phyloP scores from a whole-genome alignment of 2,797 vertebrate genomes.

The Falco columbarius region DNA sequence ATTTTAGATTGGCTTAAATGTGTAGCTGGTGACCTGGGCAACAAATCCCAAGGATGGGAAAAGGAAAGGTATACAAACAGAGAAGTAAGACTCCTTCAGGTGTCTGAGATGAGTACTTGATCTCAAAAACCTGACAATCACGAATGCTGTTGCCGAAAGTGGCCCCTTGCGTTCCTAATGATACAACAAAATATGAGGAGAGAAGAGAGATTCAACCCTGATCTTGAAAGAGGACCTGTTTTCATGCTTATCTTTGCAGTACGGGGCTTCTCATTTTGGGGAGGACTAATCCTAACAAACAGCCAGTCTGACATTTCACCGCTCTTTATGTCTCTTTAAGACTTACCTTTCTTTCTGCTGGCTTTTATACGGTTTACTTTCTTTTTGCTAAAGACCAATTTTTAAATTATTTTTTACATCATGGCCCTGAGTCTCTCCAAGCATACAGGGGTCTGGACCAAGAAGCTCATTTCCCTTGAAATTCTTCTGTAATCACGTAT shows the following conservation, averaged over 20 bases:
- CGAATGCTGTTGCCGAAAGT: background rate
- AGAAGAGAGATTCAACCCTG: background rate
- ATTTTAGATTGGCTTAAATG: background rate
- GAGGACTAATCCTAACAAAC: background rate
- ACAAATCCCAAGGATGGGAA: background rate
- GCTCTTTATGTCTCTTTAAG: background rate
- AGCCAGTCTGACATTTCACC: background rate
- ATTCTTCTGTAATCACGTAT: background rate
- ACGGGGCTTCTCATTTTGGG: background rate
- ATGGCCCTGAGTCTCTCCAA: rapidly evolving
- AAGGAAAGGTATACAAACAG: background rate
- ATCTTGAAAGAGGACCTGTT: background rate
- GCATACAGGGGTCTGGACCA: rapidly evolving
- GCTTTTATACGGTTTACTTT: background rate
- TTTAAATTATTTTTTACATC: background rate
- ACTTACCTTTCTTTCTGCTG: background rate
- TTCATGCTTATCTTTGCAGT: background rate
- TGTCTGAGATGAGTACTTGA: background rate
- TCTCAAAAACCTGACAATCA: background rate
- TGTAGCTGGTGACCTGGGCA: background rate
- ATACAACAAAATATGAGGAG: no score
- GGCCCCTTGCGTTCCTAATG: rapidly evolving
- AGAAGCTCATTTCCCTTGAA: background rate
- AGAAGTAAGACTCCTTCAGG: background rate
- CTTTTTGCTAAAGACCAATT: background rate